Evolutionary conservation across 2,797 vertebrate species (phyloP).

Genomic region (Cyclopterus lumpus): DNA sequence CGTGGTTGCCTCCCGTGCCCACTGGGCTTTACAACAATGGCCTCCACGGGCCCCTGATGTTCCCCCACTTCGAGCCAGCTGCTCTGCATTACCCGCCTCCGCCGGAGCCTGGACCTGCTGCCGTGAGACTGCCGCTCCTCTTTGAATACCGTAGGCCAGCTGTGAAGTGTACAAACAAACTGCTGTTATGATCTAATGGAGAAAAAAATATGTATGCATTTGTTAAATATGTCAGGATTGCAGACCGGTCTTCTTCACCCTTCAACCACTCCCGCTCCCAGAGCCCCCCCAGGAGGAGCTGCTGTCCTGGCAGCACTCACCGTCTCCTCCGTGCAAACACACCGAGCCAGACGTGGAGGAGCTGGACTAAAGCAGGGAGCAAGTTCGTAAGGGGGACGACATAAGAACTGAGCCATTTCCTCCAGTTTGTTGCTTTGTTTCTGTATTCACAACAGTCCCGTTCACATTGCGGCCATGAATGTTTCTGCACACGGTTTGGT

Average conservation of each 20-base stretch:
- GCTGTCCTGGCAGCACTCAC: not conserved
- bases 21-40: not conserved
- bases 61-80: not conserved
- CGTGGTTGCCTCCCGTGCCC: not conserved
- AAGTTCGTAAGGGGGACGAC: no score
- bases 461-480: not conserved
- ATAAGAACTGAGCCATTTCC: no score
- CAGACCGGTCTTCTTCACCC: slow-evolving; percentile 1
- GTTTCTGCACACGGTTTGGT: not conserved
- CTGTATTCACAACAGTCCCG: not conserved
- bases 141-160: not conserved
- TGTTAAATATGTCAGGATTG: slow-evolving; percentile 22
- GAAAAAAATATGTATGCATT: not conserved
- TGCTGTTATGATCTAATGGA: not conserved
- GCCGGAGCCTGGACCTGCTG: not conserved
- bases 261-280: not conserved
- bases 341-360: not conserved
- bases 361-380: not conserved
- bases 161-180: not conserved
- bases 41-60: not conserved
- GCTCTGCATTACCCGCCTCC: not conserved
- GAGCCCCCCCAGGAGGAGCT: not conserved
- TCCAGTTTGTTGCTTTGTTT: not conserved
- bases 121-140: slow-evolving; percentile 27
- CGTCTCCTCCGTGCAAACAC: not conserved